Conservation (phyloP, 2,888 invertebrate genomes). For the Hyposoter dolosus region DNA sequence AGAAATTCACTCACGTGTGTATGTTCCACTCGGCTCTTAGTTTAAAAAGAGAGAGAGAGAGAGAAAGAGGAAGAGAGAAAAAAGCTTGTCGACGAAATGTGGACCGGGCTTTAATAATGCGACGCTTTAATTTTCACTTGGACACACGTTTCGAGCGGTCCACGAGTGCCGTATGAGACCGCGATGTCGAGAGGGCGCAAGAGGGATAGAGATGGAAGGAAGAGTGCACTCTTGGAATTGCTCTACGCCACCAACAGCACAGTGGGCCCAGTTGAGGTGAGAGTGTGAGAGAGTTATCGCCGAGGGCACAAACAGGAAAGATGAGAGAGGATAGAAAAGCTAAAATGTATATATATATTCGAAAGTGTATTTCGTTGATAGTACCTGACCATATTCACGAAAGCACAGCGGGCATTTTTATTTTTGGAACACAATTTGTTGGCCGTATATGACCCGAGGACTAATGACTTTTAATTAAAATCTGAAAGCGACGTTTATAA, state of each 20-base stretch:
- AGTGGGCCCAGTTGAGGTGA: slow-evolving; percentile 19
- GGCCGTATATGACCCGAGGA: slow-evolving; percentile 26
- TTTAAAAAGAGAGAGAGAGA: background rate
- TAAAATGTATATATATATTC: slow-evolving; percentile 16
- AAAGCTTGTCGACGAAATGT: slow-evolving; percentile 50
- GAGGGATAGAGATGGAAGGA: slow-evolving; percentile 28
- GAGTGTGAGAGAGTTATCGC: slow-evolving; percentile 53
- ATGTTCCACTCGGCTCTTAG: slow-evolving; percentile 25
- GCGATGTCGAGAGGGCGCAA: slow-evolving; percentile 38
- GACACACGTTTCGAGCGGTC: slow-evolving; percentile 65
- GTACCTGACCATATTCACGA: slow-evolving; percentile 24
- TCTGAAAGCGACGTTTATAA: slow-evolving; percentile 37
- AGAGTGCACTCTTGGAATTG: slow-evolving; percentile 65
- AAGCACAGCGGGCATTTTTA: slow-evolving; percentile 33
- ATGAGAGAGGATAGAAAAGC: slow-evolving; percentile 49
- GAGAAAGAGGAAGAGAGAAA: slow-evolving; percentile 19
- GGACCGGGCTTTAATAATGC: slow-evolving; percentile 66
- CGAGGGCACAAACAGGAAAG: slow-evolving; percentile 55
- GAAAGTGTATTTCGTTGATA: slow-evolving; percentile 14
- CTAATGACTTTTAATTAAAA: slow-evolving; percentile 61
- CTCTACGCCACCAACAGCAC: slow-evolving; percentile 50
- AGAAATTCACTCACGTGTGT: slow-evolving; percentile 23
- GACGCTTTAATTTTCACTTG: slow-evolving; percentile 68
- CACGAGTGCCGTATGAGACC: slow-evolving; percentile 61
- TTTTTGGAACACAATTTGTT: slow-evolving; percentile 41